A percentile compares a stretch with the other conserved stretches of the same genome.
phyloP scores from a whole-genome alignment of 2,797 vertebrate species.

The Pogonophryne albipinna region DNA sequence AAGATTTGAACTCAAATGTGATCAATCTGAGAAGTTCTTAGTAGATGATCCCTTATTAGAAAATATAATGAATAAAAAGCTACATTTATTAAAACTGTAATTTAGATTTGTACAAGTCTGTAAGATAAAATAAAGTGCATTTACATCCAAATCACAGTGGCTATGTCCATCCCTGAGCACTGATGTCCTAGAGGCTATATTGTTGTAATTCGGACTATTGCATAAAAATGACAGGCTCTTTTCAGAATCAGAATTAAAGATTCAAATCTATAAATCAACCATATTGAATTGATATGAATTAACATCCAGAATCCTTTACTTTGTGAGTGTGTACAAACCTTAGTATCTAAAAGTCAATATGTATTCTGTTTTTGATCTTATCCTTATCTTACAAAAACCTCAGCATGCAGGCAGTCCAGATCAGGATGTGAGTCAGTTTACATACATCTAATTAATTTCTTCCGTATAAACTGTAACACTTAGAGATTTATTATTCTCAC shows the following conservation, averaged over 20 bases:
- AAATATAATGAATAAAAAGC: neutral
- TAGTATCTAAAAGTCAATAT: neutral
- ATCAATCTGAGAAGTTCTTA: neutral
- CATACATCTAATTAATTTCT: conserved; percentile 75
- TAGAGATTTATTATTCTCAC: conserved; percentile 76
- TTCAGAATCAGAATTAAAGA: too few species aligned
- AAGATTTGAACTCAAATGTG: neutral
- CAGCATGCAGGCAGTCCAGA: conserved; percentile 13
- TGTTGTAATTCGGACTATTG: neutral
- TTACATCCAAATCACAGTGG: neutral
- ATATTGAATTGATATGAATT: neutral
- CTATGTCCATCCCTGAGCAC: too few species aligned
- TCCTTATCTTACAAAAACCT: neutral
- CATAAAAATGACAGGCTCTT: neutral
- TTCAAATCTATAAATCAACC: too few species aligned
- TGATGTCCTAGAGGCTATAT: too few species aligned
- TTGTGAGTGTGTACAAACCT: neutral
- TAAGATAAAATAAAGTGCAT: neutral
- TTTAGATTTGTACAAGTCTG: neutral
- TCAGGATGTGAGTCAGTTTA: conserved; percentile 79
- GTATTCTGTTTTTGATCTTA: neutral
- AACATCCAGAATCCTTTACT: neutral
- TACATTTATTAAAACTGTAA: neutral
- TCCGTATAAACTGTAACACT: conserved; percentile 66
- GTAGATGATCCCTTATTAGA: neutral